Base-by-base conservation (phyloP, 2,797 vertebrate species). In the Myripristis murdjan region DNA sequence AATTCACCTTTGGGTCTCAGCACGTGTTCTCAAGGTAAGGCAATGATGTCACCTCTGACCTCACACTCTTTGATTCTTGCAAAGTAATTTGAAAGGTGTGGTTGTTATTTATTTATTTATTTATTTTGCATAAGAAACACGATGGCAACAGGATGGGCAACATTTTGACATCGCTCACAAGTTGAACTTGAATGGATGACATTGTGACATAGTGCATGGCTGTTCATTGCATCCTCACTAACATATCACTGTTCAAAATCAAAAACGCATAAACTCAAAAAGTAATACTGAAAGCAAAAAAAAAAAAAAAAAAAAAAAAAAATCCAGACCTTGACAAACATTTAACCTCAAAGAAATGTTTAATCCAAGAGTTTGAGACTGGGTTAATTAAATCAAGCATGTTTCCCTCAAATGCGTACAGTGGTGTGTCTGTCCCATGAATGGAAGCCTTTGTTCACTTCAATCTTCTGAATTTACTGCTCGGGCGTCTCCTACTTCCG, bases 401-500 rank as follows among this genome's bases (percentile, higher is more conserved):
- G 57, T 70, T 66, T 58, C 61, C 28, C 66, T 58, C 76, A 77
- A 56, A 82, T 55, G 41, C 64, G 39, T 51, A 15, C 66, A 75
- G 77, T 70, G 64, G 28, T 57, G 43, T 56, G 53, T 72, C 63
- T 64, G 52, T 70, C 64, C 67, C 26, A 70, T 90, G 86, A 91
- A 93, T 91, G 57, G 57, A 78, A 52, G 63, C 64, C 81, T 89
- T 92, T 92, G 90, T 92, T 55, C 23, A 12, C 56, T 16, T 39
- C 16, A 10, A 8, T 54, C 44, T 58, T 47, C 64, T 85, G 14
- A 65, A 71, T 79, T 76, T 62, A 70, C 64, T 47, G 47, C 61
- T 66, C 47, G 52, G 43, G 43, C 49, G 57, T 64, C 70, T 58
- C 49, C 18, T 18, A 18, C 58, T 72, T 79, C 74, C 59, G 61